Evolutionary conservation across 2,113 vertebrate species (phyloP).

Genomic region (Lepisosteus oculatus): DNA sequence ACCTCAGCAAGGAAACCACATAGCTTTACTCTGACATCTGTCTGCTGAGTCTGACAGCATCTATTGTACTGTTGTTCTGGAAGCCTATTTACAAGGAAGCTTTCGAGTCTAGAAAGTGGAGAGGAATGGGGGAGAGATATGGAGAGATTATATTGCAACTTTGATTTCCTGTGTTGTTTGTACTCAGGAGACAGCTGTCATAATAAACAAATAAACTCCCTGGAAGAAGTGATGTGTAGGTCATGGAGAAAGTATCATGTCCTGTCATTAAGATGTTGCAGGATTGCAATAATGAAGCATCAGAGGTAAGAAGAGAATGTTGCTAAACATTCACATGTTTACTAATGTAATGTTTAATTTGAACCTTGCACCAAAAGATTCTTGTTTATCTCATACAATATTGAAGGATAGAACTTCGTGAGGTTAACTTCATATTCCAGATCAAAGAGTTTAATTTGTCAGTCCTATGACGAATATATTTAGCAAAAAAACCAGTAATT

Average conservation of each 20-base stretch:
- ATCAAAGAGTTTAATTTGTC: not conserved
- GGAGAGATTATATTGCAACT: not conserved
- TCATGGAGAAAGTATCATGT: constrained; percentile 16
- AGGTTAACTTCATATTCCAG: not conserved
- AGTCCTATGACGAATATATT: not conserved
- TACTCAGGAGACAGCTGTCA: not conserved
- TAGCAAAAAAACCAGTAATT: no score
- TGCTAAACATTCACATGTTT: not conserved
- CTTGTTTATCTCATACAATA: not conserved
- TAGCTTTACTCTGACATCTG: no score
- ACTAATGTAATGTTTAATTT: constrained; percentile 3
- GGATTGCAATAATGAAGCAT: constrained; percentile 5
- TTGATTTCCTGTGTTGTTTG: no score
- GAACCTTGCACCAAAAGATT: not conserved
- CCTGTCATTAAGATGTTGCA: constrained; percentile 9
- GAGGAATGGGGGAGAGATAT: not conserved
- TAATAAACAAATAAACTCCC: not conserved
- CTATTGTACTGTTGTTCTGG: not conserved
- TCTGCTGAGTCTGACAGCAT: no score
- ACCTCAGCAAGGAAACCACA: no score
- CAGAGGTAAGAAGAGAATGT: not conserved
- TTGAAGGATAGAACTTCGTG: not conserved
- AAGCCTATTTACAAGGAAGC: not conserved
- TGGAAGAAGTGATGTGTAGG: not conserved
- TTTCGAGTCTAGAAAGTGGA: not conserved